phyloP scores from a whole-genome alignment of 1,140 invertebrate species.

The Campoletis sonorensis region DNA sequence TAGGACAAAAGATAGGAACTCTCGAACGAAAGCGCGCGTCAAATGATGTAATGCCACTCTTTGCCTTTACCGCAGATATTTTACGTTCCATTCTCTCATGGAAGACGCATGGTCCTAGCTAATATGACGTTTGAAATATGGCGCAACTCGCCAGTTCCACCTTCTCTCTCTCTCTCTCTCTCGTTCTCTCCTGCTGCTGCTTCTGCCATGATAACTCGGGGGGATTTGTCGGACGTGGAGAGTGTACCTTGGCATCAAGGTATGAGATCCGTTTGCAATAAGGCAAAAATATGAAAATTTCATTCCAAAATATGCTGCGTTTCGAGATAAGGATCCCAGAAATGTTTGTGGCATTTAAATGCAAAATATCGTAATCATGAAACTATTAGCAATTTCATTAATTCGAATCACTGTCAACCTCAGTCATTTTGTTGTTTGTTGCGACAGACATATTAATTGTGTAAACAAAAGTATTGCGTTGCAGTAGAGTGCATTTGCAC shows the following conservation, averaged over 20 bases:
- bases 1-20: conserved; percentile 51
- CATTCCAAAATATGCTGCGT: not conserved
- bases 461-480: too few relatives aligned
- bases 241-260: not conserved
- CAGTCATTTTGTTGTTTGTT: too few relatives aligned
- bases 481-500: too few relatives aligned
- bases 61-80: conserved; percentile 65
- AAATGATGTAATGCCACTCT: conserved; percentile 63
- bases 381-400: not conserved
- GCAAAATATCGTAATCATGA: not conserved
- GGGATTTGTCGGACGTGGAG: not conserved
- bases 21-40: conserved; percentile 39
- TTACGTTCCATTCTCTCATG: conserved; percentile 56
- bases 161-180: not conserved
- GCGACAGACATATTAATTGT: too few relatives aligned
- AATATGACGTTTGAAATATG: conserved; percentile 73
- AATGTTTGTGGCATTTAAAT: too few relatives aligned
- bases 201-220: not conserved
- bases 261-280: not conserved
- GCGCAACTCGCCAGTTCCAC: conserved; percentile 60
- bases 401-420: too few relatives aligned
- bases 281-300: not conserved
- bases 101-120: conserved; percentile 70
- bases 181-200: too few relatives aligned
- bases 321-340: too few relatives aligned